Percentiles rank a stretch among this genome's conserved stretches.
Evolutionary conservation across 2,888 invertebrate species (phyloP).

Genomic region (Chalcis sispes): DNA sequence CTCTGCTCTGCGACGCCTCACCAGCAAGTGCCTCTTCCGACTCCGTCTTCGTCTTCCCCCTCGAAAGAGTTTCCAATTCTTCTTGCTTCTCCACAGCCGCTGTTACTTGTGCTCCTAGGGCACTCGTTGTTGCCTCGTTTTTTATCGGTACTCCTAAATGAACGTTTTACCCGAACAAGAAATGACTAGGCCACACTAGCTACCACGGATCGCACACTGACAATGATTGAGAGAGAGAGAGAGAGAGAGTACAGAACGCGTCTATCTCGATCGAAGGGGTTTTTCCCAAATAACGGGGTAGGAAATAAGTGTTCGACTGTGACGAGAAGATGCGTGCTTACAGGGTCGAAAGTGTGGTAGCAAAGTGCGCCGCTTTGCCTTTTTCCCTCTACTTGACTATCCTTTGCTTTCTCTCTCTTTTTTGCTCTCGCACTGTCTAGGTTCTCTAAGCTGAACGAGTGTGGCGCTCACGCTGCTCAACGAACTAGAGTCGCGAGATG

Average conservation of each 20-base stretch:
- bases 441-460: neutral
- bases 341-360: slow-evolving; percentile 15
- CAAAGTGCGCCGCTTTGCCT: slow-evolving; percentile 37
- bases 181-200: neutral
- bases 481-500: slow-evolving; percentile 66
- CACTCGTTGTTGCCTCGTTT: too few relatives aligned
- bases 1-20: slow-evolving; percentile 33
- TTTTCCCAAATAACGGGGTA: neutral
- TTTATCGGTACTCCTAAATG: too few relatives aligned
- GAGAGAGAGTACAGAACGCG: neutral
- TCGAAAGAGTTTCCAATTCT: too few relatives aligned
- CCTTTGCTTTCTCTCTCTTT: neutral
- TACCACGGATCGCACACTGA: neutral
- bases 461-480: slow-evolving; percentile 56
- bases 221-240: neutral
- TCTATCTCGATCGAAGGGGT: neutral
- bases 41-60: slow-evolving; percentile 25
- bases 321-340: slow-evolving; percentile 11
- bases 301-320: neutral
- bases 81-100: neutral
- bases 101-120: too few relatives aligned
- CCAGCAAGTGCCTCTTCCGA: slow-evolving; percentile 26
- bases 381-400: slow-evolving; percentile 21
- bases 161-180: too few relatives aligned
- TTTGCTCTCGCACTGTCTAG: neutral